These are phyloP conservation scores for Pachypanchax playfairii DNA, from an alignment of 2,113 vertebrate genomes.

Conservation along the genomic window DNA sequence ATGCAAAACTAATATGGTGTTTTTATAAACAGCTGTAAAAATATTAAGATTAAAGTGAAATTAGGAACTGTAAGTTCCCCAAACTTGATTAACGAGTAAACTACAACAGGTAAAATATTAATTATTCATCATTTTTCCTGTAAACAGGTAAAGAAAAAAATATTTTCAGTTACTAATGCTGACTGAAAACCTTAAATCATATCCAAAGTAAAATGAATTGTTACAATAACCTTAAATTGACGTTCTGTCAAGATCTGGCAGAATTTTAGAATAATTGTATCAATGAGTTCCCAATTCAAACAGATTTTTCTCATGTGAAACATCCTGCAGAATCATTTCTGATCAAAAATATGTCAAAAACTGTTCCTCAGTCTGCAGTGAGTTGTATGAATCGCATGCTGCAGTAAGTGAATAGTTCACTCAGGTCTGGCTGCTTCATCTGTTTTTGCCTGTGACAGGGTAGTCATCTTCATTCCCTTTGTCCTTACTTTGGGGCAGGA, in stretches of 20 bases:
- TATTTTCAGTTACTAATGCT: too few species aligned
- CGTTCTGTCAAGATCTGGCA: not conserved
- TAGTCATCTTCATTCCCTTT: slow-evolving; percentile 88
- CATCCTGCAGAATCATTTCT: slow-evolving; percentile 20
- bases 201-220: too few species aligned
- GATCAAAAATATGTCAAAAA: slow-evolving; percentile 41
- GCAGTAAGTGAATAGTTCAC: slow-evolving; percentile 65
- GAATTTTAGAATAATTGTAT: not conserved
- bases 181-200: too few species aligned
- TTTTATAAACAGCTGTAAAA: too few species aligned
- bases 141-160: too few species aligned
- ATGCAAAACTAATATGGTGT: too few species aligned
- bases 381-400: slow-evolving; percentile 74
- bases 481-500: slow-evolving; percentile 78
- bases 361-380: slow-evolving; percentile 24
- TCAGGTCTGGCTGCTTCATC: slow-evolving; percentile 73
- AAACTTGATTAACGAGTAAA: too few species aligned
- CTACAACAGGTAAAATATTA: too few species aligned
- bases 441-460: slow-evolving; percentile 70
- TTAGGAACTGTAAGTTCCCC: too few species aligned
- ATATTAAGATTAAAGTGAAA: too few species aligned
- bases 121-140: too few species aligned
- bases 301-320: slow-evolving; percentile 9
- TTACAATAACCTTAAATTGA: too few species aligned
- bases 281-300: not conserved